Percentiles rank a stretch among this genome's conserved stretches.
phyloP scores from a whole-genome alignment of 2,797 vertebrate genomes.

The Melanogrammus aeglefinus region DNA sequence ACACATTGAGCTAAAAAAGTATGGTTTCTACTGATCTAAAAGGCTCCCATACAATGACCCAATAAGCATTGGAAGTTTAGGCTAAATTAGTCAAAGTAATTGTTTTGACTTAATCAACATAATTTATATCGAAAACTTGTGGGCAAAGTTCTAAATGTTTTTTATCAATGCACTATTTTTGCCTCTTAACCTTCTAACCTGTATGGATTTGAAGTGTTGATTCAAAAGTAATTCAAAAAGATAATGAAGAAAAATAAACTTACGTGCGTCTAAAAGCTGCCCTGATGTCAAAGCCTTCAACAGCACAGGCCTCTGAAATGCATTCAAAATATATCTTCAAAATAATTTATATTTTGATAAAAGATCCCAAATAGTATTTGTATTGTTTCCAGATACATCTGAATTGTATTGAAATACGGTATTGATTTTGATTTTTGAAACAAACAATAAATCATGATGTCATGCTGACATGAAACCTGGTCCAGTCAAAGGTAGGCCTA shows the following conservation, averaged over 20 bases:
- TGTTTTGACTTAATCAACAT: neutral
- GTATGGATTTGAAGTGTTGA: neutral
- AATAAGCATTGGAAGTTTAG: neutral
- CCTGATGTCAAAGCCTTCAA: conserved; percentile 87
- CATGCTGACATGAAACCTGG: neutral
- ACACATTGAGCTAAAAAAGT: neutral
- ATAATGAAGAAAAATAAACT: conserved; percentile 50
- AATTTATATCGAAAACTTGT: neutral
- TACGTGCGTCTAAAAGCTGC: conserved; percentile 90
- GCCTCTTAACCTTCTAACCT: neutral
- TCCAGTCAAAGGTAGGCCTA: conserved; percentile 51
- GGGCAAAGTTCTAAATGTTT: too few species aligned
- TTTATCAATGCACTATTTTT: neutral
- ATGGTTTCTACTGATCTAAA: neutral
- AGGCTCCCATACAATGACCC: neutral
- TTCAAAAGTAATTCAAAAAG: neutral
- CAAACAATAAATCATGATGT: neutral
- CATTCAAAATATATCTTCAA: neutral
- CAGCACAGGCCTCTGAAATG: conserved; percentile 75
- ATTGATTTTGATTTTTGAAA: neutral
- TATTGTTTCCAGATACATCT: neutral
- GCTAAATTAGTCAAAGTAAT: neutral
- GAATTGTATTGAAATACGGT: neutral
- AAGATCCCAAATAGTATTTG: neutral
- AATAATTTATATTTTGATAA: neutral